phyloP scores from a whole-genome alignment of 2,888 invertebrate species.

The Callosobruchus maculatus region DNA sequence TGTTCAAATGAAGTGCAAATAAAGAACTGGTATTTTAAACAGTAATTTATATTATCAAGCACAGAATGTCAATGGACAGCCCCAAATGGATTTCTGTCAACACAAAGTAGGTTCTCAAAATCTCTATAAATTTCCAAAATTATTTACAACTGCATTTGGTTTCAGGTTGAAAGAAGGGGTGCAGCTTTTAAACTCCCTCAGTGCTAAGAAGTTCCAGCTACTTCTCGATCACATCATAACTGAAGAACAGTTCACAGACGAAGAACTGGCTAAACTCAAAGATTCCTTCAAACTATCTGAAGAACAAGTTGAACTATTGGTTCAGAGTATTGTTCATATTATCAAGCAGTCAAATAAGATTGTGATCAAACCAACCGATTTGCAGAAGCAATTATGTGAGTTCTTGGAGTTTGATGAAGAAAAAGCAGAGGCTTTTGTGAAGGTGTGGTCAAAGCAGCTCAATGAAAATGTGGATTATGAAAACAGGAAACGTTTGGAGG shows the following conservation, averaged over 20 bases:
- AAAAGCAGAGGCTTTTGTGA: constrained; percentile 55
- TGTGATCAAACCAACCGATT: constrained; percentile 54
- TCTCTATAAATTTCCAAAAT: constrained; percentile 3
- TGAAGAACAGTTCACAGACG: constrained; percentile 30
- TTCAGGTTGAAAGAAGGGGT: constrained; percentile 38
- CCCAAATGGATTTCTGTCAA: constrained; percentile 32
- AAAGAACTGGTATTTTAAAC: too few relatives aligned
- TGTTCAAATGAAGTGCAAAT: too few relatives aligned
- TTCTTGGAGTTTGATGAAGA: constrained; percentile 50
- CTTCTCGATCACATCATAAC: constrained; percentile 33
- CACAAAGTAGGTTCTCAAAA: constrained; percentile 21
- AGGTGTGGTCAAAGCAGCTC: constrained; percentile 53
- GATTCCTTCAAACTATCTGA: constrained; percentile 33
- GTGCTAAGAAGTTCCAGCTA: constrained; percentile 31
- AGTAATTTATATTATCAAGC: neutral
- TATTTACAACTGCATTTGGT: constrained; percentile 9
- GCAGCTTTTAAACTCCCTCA: constrained; percentile 35
- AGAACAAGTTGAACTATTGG: constrained; percentile 28
- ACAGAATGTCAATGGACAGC: neutral
- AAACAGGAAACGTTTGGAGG: constrained; percentile 50
- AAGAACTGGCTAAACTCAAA: constrained; percentile 33
- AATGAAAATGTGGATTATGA: constrained; percentile 54
- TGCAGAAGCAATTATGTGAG: constrained; percentile 53
- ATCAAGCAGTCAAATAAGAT: constrained; percentile 52
- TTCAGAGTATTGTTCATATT: constrained; percentile 44